Evolutionary conservation across 2,113 vertebrate species (phyloP).

Genomic region (Carassius carassius): DNA sequence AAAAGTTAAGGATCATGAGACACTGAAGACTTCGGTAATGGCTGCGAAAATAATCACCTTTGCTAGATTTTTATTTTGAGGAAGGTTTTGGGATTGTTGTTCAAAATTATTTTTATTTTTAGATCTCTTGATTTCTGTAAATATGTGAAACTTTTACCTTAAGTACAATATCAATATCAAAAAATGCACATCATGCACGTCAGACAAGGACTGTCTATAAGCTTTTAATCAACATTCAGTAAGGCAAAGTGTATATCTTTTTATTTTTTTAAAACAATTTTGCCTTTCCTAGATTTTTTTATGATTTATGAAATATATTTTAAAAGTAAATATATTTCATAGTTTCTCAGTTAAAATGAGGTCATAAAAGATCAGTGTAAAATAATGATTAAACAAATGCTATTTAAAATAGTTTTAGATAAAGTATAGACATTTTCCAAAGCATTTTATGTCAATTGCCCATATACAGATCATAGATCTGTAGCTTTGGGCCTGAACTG

Average conservation of each 20-base stretch:
- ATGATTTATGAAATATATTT: conserved; percentile 5
- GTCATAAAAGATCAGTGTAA: no score
- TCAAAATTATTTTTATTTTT: background rate
- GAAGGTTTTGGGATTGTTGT: background rate
- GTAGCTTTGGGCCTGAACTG: background rate
- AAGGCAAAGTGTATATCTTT: background rate
- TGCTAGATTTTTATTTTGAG: background rate
- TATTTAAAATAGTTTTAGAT: conserved; percentile 5
- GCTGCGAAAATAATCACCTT: no score
- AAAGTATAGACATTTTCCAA: background rate
- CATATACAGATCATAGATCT: background rate
- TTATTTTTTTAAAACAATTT: background rate
- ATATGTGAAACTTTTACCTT: background rate
- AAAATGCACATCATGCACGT: background rate
- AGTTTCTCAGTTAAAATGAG: no score
- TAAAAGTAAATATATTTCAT: background rate
- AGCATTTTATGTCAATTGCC: background rate
- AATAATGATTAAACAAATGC: background rate
- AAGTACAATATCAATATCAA: background rate
- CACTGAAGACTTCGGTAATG: background rate
- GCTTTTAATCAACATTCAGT: background rate
- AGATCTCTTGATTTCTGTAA: background rate
- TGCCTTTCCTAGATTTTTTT: background rate
- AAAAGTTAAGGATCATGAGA: background rate
- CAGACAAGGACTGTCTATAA: background rate